phyloP scores from a whole-genome alignment of 2,888 invertebrate genomes.

The Thysanoteuthis rhombus region DNA sequence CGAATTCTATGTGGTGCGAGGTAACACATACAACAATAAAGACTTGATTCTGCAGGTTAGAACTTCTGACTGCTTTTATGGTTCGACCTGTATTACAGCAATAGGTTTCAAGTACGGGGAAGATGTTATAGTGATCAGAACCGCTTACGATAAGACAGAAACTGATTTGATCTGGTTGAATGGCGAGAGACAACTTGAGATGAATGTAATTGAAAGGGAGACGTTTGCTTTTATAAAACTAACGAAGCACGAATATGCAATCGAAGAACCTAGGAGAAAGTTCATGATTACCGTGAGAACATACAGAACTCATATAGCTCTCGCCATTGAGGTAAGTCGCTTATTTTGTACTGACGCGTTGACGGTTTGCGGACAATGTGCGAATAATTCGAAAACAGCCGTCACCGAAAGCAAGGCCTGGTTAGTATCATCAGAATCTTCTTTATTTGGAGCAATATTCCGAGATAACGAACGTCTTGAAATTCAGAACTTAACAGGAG shows the following conservation, averaged over 20 bases:
- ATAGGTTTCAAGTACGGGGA: constrained; percentile 35
- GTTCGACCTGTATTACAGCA: constrained; percentile 38
- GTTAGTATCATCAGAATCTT: not conserved
- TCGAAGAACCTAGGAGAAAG: not conserved
- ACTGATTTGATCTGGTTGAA: constrained; percentile 38
- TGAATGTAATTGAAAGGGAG: not conserved
- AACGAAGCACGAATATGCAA: not conserved
- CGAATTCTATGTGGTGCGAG: constrained; percentile 39
- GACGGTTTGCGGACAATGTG: not conserved
- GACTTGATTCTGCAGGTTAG: constrained; percentile 38
- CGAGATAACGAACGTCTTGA: not conserved
- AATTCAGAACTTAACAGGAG: not conserved
- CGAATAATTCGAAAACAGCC: not conserved
- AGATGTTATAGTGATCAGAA: constrained; percentile 40
- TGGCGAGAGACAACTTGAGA: constrained; percentile 34
- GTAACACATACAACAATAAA: not conserved
- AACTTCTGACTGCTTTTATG: constrained; percentile 37
- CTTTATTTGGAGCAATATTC: not conserved
- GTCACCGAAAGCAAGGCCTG: not conserved
- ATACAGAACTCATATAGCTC: not conserved
- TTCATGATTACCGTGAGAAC: not conserved
- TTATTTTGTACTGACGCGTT: not conserved
- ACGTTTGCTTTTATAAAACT: not conserved
- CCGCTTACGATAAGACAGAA: constrained; percentile 35
- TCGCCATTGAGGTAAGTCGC: not conserved